Evolutionary conservation across 1,140 invertebrate genomes (phyloP).

Genomic region (Meloidogyne floridensis): DNA sequence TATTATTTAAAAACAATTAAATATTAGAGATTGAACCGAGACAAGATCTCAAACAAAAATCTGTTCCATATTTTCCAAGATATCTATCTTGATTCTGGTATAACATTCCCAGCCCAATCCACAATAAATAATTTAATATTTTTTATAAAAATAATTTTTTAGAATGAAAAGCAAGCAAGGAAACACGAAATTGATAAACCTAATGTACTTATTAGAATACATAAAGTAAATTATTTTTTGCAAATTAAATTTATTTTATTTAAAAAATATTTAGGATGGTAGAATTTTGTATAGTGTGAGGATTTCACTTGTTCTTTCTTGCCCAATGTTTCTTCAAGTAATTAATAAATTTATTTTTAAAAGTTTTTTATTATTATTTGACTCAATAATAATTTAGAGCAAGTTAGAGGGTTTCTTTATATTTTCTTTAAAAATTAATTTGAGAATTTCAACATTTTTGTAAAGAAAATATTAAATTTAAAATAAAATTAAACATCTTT

Average conservation of each 20-base stretch:
- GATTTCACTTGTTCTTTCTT: slow-evolving; percentile 76
- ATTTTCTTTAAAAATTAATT: too few species aligned
- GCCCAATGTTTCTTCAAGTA: slow-evolving; percentile 76
- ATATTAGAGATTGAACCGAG: too few species aligned
- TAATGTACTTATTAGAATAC: slow-evolving; percentile 84
- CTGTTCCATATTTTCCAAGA: too few species aligned
- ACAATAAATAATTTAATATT: neutral
- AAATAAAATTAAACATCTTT: slow-evolving; percentile 69
- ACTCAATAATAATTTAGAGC: too few species aligned
- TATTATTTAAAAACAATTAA: too few species aligned
- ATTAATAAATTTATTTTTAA: neutral
- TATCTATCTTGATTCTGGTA: too few species aligned
- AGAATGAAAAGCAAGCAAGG: slow-evolving; percentile 95
- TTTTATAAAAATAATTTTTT: slow-evolving; percentile 84
- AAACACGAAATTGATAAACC: slow-evolving; percentile 82
- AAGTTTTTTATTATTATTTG: neutral
- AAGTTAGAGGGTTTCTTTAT: too few species aligned
- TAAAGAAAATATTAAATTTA: too few species aligned
- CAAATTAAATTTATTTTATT: slow-evolving; percentile 7
- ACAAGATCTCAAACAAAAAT: too few species aligned
- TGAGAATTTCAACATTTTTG: too few species aligned
- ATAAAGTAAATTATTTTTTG: slow-evolving; percentile 70
- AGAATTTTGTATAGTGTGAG: slow-evolving; percentile 93
- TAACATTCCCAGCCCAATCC: too few species aligned
- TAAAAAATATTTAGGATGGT: slow-evolving; percentile 71